These are phyloP conservation scores for Crocallis elinguaria DNA, from an alignment of 2,888 invertebrate genomes.

Conservation along the genomic window DNA sequence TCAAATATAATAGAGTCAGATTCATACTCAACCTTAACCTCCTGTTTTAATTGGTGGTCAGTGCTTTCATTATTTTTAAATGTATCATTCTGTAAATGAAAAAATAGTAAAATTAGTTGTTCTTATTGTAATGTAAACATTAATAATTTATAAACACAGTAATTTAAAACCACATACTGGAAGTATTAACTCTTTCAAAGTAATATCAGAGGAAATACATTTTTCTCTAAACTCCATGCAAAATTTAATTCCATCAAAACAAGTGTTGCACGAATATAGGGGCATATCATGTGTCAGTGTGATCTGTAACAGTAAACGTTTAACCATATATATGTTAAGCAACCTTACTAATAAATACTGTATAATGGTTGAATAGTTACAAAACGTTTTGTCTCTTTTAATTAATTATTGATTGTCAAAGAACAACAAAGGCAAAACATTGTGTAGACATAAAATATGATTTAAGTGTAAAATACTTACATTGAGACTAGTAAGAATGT, in stretches of 20 bases:
- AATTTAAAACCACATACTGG: constrained; percentile 14
- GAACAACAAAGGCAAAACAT: no score
- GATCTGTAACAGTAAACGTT: constrained; percentile 19
- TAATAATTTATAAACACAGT: not conserved
- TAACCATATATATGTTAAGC: not conserved
- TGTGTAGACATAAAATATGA: no score
- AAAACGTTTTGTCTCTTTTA: no score
- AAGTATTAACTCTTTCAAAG: constrained; percentile 5
- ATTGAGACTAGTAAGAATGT: constrained; percentile 62
- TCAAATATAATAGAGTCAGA: not conserved
- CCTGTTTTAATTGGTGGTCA: not conserved
- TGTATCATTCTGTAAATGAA: not conserved
- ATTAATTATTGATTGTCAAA: no score
- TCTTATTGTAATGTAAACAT: no score
- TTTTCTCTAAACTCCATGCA: constrained; percentile 23
- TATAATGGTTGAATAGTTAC: no score
- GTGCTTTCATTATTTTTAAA: not conserved
- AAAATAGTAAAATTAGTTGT: not conserved
- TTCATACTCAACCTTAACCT: not conserved
- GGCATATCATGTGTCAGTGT: constrained; percentile 4
- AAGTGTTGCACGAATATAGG: constrained; percentile 15
- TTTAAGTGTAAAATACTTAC: no score
- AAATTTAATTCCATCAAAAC: constrained; percentile 11
- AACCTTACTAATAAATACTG: no score
- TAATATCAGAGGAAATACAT: constrained; percentile 20